Conservation (phyloP, 1,140 invertebrate genomes). For the Euglossa dilemma region DNA sequence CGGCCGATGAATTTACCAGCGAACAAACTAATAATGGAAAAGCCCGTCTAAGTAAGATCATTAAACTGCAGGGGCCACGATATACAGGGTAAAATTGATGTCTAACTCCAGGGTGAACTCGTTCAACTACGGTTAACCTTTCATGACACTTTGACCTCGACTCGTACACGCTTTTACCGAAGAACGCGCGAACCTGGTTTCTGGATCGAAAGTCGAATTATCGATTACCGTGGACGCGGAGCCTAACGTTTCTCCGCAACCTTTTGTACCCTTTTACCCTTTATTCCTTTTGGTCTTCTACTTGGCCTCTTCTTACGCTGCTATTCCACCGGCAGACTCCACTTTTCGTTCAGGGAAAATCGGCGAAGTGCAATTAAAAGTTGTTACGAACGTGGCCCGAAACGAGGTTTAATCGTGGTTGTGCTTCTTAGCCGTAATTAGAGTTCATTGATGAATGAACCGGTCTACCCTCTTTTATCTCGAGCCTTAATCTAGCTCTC, state of each 20-base stretch:
- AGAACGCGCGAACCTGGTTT: conserved; percentile 29
- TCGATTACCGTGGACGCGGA: conserved; percentile 25
- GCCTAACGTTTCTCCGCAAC: conserved; percentile 27
- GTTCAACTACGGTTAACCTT: conserved; percentile 78
- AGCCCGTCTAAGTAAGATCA: conserved; percentile 79
- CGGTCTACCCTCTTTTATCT: conserved; percentile 25
- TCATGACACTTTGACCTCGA: conserved; percentile 75
- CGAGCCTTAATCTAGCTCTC: conserved; percentile 24
- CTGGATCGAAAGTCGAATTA: conserved; percentile 53
- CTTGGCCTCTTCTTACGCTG: conserved; percentile 10
- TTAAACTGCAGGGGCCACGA: conserved; percentile 71
- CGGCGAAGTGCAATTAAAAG: conserved; percentile 70
- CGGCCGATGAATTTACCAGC: conserved; percentile 64
- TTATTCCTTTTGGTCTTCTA: conserved; percentile 27
- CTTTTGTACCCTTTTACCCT: conserved; percentile 13
- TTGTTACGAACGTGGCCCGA: conserved; percentile 54
- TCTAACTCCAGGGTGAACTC: conserved; percentile 75
- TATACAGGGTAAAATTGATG: conserved; percentile 71
- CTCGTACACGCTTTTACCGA: conserved; percentile 40
- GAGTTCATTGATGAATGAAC: conserved; percentile 53
- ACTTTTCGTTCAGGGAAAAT: conserved; percentile 38
- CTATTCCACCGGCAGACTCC: background rate
- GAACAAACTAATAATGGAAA: conserved; percentile 79
- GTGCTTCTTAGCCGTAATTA: conserved; percentile 61
- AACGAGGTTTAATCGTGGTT: conserved; percentile 60